Evolutionary conservation across 1,140 invertebrate genomes (phyloP).

Genomic region (Leptonema lineaticorne): DNA sequence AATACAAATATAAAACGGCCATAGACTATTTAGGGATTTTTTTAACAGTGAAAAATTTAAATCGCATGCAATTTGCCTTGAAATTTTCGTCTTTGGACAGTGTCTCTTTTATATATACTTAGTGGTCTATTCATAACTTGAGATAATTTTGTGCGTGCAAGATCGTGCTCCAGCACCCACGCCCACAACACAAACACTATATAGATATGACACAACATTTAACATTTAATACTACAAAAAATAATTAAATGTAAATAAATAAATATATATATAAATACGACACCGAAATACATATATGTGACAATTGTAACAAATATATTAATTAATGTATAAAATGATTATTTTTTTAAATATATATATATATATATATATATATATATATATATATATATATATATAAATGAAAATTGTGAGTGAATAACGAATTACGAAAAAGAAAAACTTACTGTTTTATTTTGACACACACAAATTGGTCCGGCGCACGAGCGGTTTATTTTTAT

Average conservation of each 20-base stretch:
- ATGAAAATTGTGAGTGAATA: neutral
- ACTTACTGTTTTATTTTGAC: constrained; percentile 13
- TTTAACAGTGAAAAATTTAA: neutral
- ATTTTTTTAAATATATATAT: neutral
- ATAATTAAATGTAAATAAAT: neutral
- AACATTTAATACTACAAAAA: constrained; percentile 2
- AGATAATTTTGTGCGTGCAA: constrained; percentile 39
- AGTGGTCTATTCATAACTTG: constrained; percentile 37
- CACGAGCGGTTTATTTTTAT: neutral
- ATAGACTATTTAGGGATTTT: no score
- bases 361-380: neutral
- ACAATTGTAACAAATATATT: neutral
- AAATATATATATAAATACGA: neutral
- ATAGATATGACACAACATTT: constrained; percentile 3
- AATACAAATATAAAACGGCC: no score
- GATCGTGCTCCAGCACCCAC: constrained; percentile 23
- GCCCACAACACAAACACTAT: constrained; percentile 5
- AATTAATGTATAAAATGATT: neutral
- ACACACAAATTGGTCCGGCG: constrained; percentile 10
- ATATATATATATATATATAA: neutral
- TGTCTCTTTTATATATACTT: constrained; percentile 15
- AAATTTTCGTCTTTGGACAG: constrained; percentile 15
- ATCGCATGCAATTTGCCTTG: constrained; percentile 26
- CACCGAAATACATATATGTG: no score
- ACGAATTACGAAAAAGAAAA: neutral